Evolutionary conservation across 2,888 invertebrate species (phyloP).

Genomic region (Cerastis rubricosa): DNA sequence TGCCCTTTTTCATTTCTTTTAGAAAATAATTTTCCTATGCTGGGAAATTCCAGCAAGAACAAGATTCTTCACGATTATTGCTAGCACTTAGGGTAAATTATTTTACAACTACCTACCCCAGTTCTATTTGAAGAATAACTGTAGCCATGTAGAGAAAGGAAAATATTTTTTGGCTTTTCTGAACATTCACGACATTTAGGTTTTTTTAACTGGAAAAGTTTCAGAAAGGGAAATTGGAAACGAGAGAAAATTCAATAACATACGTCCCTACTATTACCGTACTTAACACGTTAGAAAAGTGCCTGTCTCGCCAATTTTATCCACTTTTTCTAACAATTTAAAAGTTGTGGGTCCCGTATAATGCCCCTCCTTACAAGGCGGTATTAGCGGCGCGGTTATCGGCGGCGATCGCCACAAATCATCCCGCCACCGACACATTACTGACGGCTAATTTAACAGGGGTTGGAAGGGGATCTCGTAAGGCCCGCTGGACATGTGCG

Average conservation of each 20-base stretch:
- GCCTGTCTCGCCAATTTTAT: conserved; percentile 9
- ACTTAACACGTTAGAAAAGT: not conserved
- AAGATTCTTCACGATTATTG: not conserved
- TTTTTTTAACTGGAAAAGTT: not conserved
- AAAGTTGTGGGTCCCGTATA: conserved; percentile 21
- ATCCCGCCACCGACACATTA: conserved; percentile 73
- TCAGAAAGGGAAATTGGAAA: not conserved
- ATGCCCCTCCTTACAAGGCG: conserved; percentile 66
- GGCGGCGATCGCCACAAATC: conserved; percentile 78
- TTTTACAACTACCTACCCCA: not conserved
- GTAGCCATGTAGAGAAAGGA: not conserved
- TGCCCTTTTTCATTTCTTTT: not conserved
- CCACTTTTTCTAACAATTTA: conserved; percentile 34
- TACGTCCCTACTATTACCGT: not conserved
- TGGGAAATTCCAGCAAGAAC: not conserved
- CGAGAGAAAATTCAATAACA: not conserved
- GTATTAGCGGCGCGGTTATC: conserved; percentile 74
- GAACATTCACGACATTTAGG: not conserved
- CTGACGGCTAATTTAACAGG: conserved; percentile 79
- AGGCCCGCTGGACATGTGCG: conserved; percentile 42
- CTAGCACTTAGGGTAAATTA: not conserved
- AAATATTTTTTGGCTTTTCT: not conserved
- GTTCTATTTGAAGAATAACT: not conserved
- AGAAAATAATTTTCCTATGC: conserved; percentile 4
- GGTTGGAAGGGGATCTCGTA: conserved; percentile 46